Base-by-base conservation (phyloP, 2,113 vertebrate genomes). In the Triplophysa rosa region DNA sequence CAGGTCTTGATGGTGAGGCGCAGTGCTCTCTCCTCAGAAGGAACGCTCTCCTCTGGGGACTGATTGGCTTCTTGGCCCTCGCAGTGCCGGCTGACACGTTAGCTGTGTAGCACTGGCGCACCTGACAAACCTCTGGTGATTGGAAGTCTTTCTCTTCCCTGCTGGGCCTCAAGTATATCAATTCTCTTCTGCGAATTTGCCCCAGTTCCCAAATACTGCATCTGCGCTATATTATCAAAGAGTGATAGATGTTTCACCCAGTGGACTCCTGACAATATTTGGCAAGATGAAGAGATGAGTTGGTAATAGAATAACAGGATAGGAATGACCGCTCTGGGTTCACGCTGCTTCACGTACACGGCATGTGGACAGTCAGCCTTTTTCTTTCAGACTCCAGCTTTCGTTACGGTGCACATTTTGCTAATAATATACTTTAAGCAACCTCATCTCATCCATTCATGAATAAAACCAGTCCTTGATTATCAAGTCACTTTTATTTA, bases 11-110 rank as follows among this genome's bases (percentile, higher is more conserved):
- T 90, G 82, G 84, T 87, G 85, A 86, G 71, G 79, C 85, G 77
- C 84, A 90, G 87, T 85, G 88, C 87, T 88, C 84, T 54, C 14
- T 37, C 79, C 68, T 87, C 62, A 59, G 67, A 80, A 86, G 66
- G 67, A 83, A 84, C 81, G 84, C 80, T 68, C 89, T 87, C 83
- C 88, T 86, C 84, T 64, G 62, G 84, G 85, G 87, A 58, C 89
- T 92, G 91, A 93, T 93, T 92, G 90, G 90, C 91, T 87, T 80
- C 58, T 74, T 84, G 87, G 86, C 84, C 86, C 87, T 83, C 81
- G 84, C 84, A 84, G 85, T 83, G 56, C 29, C 45, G 83, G 83
- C 85, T 90, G 89, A 90, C 91, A 87, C 75, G 72, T 67, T 82
- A 73, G 85, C 89, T 91, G 90, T 89, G 89, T 88, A 91, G 87